A percentile compares a stretch with the other conserved stretches of the same genome.
phyloP scores from a whole-genome alignment of 2,888 invertebrate genomes.

The Napeogenes sylphis region DNA sequence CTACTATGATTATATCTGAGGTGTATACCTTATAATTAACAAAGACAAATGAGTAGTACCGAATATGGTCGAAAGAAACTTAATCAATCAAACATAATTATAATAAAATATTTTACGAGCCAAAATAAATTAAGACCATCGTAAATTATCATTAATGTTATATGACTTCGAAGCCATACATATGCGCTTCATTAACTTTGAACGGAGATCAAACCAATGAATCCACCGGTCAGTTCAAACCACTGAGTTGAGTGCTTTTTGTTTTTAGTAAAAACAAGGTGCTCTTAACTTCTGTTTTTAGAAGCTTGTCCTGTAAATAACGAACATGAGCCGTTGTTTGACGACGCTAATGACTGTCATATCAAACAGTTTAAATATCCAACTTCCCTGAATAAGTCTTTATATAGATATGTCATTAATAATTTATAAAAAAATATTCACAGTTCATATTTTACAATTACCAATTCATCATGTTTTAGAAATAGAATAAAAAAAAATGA shows the following conservation, averaged over 20 bases:
- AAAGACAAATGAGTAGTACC: conserved; percentile 17
- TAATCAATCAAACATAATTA: conserved; percentile 5
- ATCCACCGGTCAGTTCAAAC: conserved; percentile 22
- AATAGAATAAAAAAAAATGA: too few relatives aligned
- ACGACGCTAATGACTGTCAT: conserved; percentile 44
- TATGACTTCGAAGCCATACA: too few relatives aligned
- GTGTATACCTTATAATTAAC: conserved; percentile 38
- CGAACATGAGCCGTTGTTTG: conserved; percentile 50
- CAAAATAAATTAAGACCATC: too few relatives aligned
- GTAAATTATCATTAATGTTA: too few relatives aligned
- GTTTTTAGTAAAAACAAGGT: conserved; percentile 65
- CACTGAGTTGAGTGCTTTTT: conserved; percentile 40
- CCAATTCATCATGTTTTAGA: too few relatives aligned
- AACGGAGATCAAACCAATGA: conserved; percentile 19
- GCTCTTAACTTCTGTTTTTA: conserved; percentile 72
- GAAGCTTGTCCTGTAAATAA: conserved; percentile 58
- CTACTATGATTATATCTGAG: conserved; percentile 45
- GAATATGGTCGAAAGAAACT: conserved; percentile 2
- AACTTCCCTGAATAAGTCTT: neutral
- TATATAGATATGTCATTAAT: neutral
- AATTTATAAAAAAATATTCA: neutral
- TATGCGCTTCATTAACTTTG: conserved; percentile 11
- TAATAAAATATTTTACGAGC: neutral
- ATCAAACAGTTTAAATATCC: neutral
- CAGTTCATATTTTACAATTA: neutral